phyloP scores from a whole-genome alignment of 2,888 invertebrate genomes.

The Papilio gigon region DNA sequence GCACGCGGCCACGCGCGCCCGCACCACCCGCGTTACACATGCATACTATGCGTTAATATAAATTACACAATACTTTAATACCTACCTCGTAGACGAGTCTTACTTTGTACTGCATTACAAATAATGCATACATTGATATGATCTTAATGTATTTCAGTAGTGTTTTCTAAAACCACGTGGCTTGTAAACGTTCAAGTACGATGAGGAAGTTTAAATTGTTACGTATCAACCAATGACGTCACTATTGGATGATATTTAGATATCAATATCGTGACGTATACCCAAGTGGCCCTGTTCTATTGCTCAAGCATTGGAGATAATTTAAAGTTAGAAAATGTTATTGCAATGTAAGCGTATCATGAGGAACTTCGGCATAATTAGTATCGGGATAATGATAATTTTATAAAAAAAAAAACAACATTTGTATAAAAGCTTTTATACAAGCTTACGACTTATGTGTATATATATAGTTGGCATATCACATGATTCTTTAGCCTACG shows the following conservation, averaged over 20 bases:
- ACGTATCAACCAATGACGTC: conserved; percentile 14
- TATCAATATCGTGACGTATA: conserved; percentile 8
- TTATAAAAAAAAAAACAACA: background rate
- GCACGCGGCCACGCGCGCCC: background rate
- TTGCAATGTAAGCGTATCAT: background rate
- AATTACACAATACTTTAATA: conserved; percentile 6
- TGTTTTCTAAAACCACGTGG: background rate
- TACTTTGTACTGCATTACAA: background rate
- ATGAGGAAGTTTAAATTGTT: conserved; percentile 7
- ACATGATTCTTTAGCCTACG: background rate
- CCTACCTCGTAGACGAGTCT: no score
- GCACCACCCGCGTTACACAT: background rate
- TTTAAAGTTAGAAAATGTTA: background rate
- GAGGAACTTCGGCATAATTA: background rate
- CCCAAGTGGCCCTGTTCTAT: background rate
- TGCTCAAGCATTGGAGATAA: background rate
- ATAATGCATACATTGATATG: conserved; percentile 2
- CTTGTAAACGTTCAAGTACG: background rate
- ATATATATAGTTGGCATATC: background rate
- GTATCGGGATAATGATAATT: background rate
- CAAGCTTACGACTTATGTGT: background rate
- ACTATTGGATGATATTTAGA: conserved; percentile 7
- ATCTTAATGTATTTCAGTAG: background rate
- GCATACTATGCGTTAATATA: conserved; percentile 7
- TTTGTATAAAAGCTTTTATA: background rate